Evolutionary conservation across 1,140 invertebrate species (phyloP).

Genomic region (Ctenoplectra terminalis): DNA sequence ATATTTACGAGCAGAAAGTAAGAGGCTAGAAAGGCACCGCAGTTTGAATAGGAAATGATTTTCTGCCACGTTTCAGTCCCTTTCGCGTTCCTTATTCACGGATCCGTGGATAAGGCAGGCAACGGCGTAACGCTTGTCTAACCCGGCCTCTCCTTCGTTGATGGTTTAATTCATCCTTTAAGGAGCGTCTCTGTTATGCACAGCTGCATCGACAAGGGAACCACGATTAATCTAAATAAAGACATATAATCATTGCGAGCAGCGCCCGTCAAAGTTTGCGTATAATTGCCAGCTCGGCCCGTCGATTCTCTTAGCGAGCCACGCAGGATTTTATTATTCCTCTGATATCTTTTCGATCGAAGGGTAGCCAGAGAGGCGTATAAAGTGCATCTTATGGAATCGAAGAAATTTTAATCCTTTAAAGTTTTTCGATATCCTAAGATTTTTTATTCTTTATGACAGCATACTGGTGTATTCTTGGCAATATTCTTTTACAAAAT

Average conservation of each 20-base stretch:
- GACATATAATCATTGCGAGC: constrained; percentile 21
- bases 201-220: constrained; percentile 1
- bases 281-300: constrained; percentile 15
- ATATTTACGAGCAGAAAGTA: constrained; percentile 15
- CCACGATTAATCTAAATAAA: constrained; percentile 37
- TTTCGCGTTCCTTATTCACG: constrained; percentile 20
- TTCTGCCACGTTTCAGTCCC: constrained; percentile 47
- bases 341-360: neutral
- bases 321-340: neutral
- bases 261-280: constrained; percentile 8
- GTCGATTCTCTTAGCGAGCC: neutral
- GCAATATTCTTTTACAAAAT: too few relatives aligned
- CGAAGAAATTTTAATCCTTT: neutral
- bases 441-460: too few relatives aligned
- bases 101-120: neutral
- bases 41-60: constrained; percentile 48
- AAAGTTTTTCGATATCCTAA: too few relatives aligned
- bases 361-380: neutral
- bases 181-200: constrained; percentile 19
- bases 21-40: constrained; percentile 1
- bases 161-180: constrained; percentile 47
- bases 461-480: too few relatives aligned
- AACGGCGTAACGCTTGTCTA: constrained; percentile 34
- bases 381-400: neutral
- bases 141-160: constrained; percentile 19